A percentile compares a stretch with the other conserved stretches of the same genome.
Conservation (phyloP, 2,888 invertebrate species). For the Ariolimax columbianus region DNA sequence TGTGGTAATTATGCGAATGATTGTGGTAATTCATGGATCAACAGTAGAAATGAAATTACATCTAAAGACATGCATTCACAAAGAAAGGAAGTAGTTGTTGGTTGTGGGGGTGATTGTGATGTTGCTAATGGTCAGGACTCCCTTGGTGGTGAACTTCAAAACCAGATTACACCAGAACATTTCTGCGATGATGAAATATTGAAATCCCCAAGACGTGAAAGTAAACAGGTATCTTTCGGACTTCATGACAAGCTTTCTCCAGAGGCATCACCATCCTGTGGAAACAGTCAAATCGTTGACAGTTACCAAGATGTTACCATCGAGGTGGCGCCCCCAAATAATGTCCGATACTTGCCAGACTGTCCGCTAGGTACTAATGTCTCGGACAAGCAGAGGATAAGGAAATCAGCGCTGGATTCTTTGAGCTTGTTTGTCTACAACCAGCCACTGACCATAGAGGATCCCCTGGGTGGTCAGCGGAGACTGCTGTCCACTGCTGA, state of each 20-base stretch:
- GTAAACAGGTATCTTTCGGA: background rate
- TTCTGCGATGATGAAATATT: background rate
- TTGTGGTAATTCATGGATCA: background rate
- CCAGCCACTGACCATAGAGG: slow-evolving; percentile 81
- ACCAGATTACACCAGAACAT: background rate
- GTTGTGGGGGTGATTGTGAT: background rate
- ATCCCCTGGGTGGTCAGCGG: slow-evolving; percentile 95
- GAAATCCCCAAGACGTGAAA: background rate
- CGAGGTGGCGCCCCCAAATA: background rate
- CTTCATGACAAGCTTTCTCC: background rate
- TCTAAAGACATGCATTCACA: background rate
- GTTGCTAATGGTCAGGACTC: background rate
- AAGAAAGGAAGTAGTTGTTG: background rate
- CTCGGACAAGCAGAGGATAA: background rate
- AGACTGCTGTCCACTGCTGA: slow-evolving; percentile 94
- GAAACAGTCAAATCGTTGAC: too few species aligned
- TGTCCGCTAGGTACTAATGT: background rate
- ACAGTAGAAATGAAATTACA: background rate
- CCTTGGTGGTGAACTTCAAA: too few species aligned
- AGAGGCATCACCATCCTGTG: background rate
- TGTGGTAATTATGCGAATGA: background rate
- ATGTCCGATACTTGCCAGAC: background rate
- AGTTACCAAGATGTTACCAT: background rate
- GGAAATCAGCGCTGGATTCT: slow-evolving; percentile 73
- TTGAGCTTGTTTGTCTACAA: slow-evolving; percentile 77